Base-by-base conservation (phyloP, 2,888 invertebrate genomes). In the Sarcophaga rosellei region DNA sequence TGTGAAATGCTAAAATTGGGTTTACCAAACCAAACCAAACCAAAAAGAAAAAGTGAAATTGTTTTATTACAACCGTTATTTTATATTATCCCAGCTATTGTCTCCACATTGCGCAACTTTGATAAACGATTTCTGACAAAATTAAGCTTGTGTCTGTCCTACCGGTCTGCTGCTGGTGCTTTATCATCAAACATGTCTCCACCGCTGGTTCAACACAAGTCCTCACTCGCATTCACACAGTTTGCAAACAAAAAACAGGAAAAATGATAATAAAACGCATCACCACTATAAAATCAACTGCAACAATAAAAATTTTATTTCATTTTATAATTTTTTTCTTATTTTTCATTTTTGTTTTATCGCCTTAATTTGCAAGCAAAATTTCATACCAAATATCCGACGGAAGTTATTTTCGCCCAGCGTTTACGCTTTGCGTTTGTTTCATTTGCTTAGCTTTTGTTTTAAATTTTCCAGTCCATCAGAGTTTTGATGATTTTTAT, bases 121-220 rank as follows among this genome's bases (percentile, higher is more conserved):
- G 62, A 69, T 17, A 45, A 69, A 69, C 61, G 21, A 25, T n/a
- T 47, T 78, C 62, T 59, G 15, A 69, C 45, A 45, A 61, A 77
- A 69, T 69, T 47, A 61, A 47, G 25, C 62, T 62, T 17, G 47
- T 69, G 69, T 45, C 23, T 69, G 69, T 45, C 23, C 47, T 47
- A 23, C 25, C n/a, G 25, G 53, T 53, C 17, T 47, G 47, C 53
- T 17, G 53, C 5, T 53, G 12, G 12, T 53, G 53, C 15, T 53
- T 53, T 53, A 61, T 69, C 25, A 47, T 59, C 21, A 68, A 57
- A 66, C n/a, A 15, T 47, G 10, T n/a, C 23, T 44, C 35, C 15
- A 17, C 35, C 15, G 21, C 3, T 45, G 17, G 20, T 57, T 61
- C 11, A 47, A 53, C 8, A 15, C 17, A 8, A 45, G 66, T 44